Evolutionary conservation across 2,113 vertebrate genomes (phyloP).

Genomic region (Dryoscopus gambensis): DNA sequence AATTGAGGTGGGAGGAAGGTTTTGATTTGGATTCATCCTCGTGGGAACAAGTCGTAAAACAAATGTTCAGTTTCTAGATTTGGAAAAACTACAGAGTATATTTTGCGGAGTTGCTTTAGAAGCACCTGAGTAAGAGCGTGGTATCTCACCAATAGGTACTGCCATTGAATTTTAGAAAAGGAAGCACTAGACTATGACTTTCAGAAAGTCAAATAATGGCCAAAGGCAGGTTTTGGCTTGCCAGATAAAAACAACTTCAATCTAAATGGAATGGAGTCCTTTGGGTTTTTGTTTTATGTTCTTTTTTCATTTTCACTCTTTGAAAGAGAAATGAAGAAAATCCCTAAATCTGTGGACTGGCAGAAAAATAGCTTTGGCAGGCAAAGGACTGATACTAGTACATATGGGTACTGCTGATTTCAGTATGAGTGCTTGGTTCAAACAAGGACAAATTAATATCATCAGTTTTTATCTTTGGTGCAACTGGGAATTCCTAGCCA

Average conservation of each 20-base stretch:
- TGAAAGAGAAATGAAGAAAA: slow-evolving; percentile 37
- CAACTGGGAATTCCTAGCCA: background rate
- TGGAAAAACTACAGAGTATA: slow-evolving; percentile 11
- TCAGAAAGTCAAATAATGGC: slow-evolving; percentile 28
- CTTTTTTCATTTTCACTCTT: slow-evolving; percentile 23
- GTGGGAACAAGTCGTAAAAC: slow-evolving; percentile 2
- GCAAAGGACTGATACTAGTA: background rate
- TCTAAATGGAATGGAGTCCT: background rate
- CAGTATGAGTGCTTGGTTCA: background rate
- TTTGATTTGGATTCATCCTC: background rate
- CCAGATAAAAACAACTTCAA: background rate
- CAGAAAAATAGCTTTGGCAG: background rate
- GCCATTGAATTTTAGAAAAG: slow-evolving; percentile 2
- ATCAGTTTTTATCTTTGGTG: slow-evolving; percentile 4
- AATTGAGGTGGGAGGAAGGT: background rate
- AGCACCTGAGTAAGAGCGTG: background rate
- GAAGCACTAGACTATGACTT: background rate
- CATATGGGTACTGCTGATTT: background rate
- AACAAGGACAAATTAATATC: slow-evolving; percentile 27
- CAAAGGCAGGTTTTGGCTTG: slow-evolving; percentile 11
- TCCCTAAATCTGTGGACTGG: background rate
- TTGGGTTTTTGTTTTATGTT: slow-evolving; percentile 21
- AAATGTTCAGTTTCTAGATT: slow-evolving; percentile 30
- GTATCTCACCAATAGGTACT: background rate
- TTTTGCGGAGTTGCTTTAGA: slow-evolving; percentile 6